A percentile compares a stretch with the other conserved stretches of the same genome.
Conservation (phyloP, 2,888 invertebrate species). For the Cheiracanthium punctorium region DNA sequence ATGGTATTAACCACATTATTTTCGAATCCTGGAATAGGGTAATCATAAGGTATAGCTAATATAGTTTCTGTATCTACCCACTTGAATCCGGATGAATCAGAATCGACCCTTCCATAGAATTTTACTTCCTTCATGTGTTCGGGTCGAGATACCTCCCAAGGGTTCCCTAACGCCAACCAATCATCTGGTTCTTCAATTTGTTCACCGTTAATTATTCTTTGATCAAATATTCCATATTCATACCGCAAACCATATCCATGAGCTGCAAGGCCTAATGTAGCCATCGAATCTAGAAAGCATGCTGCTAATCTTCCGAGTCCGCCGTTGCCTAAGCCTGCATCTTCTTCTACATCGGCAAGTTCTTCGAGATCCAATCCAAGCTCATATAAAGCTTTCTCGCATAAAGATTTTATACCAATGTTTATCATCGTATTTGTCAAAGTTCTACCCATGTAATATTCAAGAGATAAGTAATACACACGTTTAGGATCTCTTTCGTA, state of each 20-base stretch:
- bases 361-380: slow-evolving; percentile 98
- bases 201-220: slow-evolving; percentile 95
- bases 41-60: slow-evolving; percentile 99
- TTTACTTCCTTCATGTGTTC: slow-evolving; percentile 98
- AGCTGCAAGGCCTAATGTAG: slow-evolving; percentile 95
- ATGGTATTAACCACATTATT: slow-evolving; percentile 99
- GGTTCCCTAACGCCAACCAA: slow-evolving; percentile 98
- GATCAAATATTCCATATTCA: slow-evolving; percentile 99
- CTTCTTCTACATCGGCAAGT: slow-evolving; percentile 96
- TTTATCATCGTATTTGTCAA: slow-evolving; percentile 99
- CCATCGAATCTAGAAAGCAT: slow-evolving; percentile 99
- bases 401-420: slow-evolving; percentile 95
- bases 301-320: slow-evolving; percentile 98
- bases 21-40: slow-evolving; percentile 97
- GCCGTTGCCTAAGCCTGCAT: slow-evolving; percentile 98
- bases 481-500: slow-evolving; percentile 99
- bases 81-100: slow-evolving; percentile 88
- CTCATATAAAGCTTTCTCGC: slow-evolving; percentile 99
- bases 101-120: slow-evolving; percentile 95
- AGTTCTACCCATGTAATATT: slow-evolving; percentile 99
- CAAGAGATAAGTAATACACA: slow-evolving; percentile 97
- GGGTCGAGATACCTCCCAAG: slow-evolving; percentile 99
- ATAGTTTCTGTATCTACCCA: slow-evolving; percentile 97
- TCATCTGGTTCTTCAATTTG: slow-evolving; percentile 99
- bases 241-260: slow-evolving; percentile 99